Conservation (phyloP, 2,888 invertebrate genomes). For the Diplazon laetatorius region DNA sequence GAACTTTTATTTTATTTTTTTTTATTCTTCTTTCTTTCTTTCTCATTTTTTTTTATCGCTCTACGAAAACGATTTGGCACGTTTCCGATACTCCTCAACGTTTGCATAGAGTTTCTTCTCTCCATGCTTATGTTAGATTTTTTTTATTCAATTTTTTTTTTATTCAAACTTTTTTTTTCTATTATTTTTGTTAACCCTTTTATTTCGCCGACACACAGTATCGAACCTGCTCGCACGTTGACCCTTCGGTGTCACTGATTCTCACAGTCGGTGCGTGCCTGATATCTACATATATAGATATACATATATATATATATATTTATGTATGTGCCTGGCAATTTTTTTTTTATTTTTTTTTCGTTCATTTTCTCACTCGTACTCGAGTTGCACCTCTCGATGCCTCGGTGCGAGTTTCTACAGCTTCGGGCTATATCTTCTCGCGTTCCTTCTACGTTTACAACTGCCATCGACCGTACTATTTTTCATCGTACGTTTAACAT, state of each 20-base stretch:
- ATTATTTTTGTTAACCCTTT: constrained; percentile 56
- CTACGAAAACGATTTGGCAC: too few relatives aligned
- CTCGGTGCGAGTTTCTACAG: constrained; percentile 59
- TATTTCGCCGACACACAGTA: constrained; percentile 60
- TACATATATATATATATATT: not conserved
- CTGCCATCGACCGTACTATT: constrained; percentile 38
- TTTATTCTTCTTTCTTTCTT: constrained; percentile 43
- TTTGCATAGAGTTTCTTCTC: constrained; percentile 45
- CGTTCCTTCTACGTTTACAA: constrained; percentile 38
- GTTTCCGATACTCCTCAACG: too few relatives aligned
- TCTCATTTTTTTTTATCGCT: constrained; percentile 9
- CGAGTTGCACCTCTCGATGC: constrained; percentile 48
- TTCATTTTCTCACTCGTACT: constrained; percentile 46
- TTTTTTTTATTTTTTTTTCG: too few relatives aligned
- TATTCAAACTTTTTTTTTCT: constrained; percentile 34
- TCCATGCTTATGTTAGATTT: constrained; percentile 37
- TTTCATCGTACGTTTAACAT: constrained; percentile 40
- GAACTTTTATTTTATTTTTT: constrained; percentile 61
- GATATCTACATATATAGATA: not conserved
- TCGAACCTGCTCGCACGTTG: constrained; percentile 62
- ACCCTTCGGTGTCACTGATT: constrained; percentile 61
- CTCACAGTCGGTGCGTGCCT: constrained; percentile 62
- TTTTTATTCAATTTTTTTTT: constrained; percentile 61
- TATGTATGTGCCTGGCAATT: too few relatives aligned
- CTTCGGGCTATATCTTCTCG: constrained; percentile 48